phyloP scores from a whole-genome alignment of 1,140 invertebrate species.

The Sycophila sp. region DNA sequence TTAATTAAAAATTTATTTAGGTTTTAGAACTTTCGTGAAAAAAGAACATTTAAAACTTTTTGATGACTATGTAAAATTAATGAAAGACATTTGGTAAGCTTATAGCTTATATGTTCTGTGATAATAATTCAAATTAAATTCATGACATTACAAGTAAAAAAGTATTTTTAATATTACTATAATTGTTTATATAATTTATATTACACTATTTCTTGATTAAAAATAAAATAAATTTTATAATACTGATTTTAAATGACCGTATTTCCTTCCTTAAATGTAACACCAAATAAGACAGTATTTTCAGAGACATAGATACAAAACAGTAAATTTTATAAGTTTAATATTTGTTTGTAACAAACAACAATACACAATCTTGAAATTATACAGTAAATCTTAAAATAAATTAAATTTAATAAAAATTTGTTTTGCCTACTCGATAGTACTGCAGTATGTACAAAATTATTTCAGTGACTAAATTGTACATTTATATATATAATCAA shows the following conservation, averaged over 20 bases:
- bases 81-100: not conserved
- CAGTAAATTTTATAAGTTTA: slow-evolving; percentile 11
- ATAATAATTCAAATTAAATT: slow-evolving; percentile 13
- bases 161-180: slow-evolving; percentile 19
- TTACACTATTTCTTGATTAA: not conserved
- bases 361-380: slow-evolving; percentile 28
- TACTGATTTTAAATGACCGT: not conserved
- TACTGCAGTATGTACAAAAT: slow-evolving; percentile 37
- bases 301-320: slow-evolving; percentile 6
- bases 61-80: slow-evolving; percentile 16
- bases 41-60: slow-evolving; percentile 44
- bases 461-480: slow-evolving; percentile 6
- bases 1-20: slow-evolving; percentile 47
- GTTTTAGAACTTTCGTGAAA: slow-evolving; percentile 53
- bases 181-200: slow-evolving; percentile 23
- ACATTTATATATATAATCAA: not conserved
- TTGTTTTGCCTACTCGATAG: slow-evolving; percentile 8
- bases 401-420: not conserved
- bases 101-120: not conserved
- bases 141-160: slow-evolving; percentile 20
- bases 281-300: slow-evolving; percentile 22
- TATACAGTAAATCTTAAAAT: slow-evolving; percentile 14
- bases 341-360: slow-evolving; percentile 33
- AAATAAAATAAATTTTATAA: slow-evolving; percentile 12
- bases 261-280: slow-evolving; percentile 2